phyloP scores from a whole-genome alignment of 2,113 vertebrate species.

The Nycticebus coucang region DNA sequence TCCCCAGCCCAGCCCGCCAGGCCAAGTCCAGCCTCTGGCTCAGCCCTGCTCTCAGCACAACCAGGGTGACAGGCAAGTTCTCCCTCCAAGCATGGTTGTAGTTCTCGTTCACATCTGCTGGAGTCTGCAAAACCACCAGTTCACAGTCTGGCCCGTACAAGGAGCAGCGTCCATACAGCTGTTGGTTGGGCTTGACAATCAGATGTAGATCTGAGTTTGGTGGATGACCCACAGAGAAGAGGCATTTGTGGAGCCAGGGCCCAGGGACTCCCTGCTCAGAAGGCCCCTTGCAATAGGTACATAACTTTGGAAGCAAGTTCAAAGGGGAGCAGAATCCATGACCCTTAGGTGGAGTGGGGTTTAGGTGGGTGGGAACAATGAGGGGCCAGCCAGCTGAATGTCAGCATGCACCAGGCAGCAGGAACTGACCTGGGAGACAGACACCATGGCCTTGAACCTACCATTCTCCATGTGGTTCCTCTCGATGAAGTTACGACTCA shows the following conservation, averaged over 20 bases:
- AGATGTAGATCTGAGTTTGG: background rate
- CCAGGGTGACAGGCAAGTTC: background rate
- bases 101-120: background rate
- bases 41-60: background rate
- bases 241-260: background rate
- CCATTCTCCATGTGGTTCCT: slow-evolving; percentile 88
- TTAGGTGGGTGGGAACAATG: background rate
- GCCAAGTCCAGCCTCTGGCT: background rate
- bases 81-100: background rate
- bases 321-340: background rate
- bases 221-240: background rate
- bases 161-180: background rate
- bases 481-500: slow-evolving; percentile 87
- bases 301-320: background rate
- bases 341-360: background rate
- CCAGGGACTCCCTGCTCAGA: background rate
- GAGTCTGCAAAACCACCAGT: background rate
- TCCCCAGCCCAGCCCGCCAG: background rate
- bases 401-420: background rate
- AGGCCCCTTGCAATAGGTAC: background rate
- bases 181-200: background rate
- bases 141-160: background rate
- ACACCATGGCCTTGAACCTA: slow-evolving; percentile 51
- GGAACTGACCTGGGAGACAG: background rate
- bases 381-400: background rate